Conservation (phyloP, 2,888 invertebrate species). For the Apamea monoglypha region DNA sequence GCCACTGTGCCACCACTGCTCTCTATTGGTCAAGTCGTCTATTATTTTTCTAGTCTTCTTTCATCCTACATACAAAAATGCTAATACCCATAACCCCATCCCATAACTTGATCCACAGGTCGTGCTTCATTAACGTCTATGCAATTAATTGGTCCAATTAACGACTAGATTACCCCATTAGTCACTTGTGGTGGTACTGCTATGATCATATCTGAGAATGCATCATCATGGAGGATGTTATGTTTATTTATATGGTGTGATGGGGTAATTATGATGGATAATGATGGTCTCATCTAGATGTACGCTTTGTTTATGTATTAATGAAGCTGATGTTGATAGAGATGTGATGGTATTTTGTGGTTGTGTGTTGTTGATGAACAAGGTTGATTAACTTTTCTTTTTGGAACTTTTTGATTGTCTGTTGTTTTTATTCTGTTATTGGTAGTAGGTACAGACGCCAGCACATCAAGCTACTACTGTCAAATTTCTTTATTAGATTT, state of each 20-base stretch:
- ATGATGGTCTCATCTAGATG: slow-evolving; percentile 14
- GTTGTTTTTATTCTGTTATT: no score
- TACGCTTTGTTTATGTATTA: slow-evolving; percentile 26
- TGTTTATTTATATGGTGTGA: slow-evolving; percentile 14
- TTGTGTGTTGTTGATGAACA: background rate
- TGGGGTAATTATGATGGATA: slow-evolving; percentile 36
- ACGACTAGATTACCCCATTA: slow-evolving; percentile 59
- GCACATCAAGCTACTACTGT: no score
- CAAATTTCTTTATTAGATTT: no score
- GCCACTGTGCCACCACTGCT: no score
- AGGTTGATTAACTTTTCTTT: background rate
- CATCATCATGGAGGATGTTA: slow-evolving; percentile 8
- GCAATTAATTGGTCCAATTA: slow-evolving; percentile 70
- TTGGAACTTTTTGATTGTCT: background rate
- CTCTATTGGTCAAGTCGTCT: background rate
- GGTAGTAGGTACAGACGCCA: no score
- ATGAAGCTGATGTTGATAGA: slow-evolving; percentile 14
- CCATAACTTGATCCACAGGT: slow-evolving; percentile 58
- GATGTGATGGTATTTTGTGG: slow-evolving; percentile 23
- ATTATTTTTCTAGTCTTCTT: background rate
- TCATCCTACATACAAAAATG: background rate
- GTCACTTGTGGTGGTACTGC: slow-evolving; percentile 26
- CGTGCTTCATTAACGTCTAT: slow-evolving; percentile 61
- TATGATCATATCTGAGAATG: slow-evolving; percentile 47
- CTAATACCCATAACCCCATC: slow-evolving; percentile 25